A percentile compares a stretch with the other conserved stretches of the same genome.
Conservation (phyloP, 2,888 invertebrate genomes). For the Mythimna loreyi region DNA sequence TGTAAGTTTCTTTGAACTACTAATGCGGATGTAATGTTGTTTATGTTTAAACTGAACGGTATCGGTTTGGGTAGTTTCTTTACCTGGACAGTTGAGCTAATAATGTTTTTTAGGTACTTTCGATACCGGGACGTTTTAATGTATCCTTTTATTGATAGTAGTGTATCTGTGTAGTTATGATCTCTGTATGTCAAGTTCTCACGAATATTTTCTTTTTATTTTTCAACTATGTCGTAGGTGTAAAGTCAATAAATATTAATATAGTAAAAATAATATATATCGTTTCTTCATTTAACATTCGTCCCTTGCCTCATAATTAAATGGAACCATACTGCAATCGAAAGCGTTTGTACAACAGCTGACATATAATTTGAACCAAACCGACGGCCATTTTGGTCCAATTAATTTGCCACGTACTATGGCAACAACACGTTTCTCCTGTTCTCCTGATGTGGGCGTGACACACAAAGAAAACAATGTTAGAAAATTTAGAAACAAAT, state of each 20-base stretch:
- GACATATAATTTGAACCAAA: no score
- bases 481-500: slow-evolving; percentile 90
- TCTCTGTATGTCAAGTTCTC: not conserved
- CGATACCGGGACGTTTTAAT: no score
- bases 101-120: no score
- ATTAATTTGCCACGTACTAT: no score
- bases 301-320: no score
- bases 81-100: no score
- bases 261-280: slow-evolving; percentile 4
- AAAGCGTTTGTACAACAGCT: no score
- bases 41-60: no score
- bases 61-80: no score
- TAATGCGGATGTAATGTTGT: no score
- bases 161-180: slow-evolving; percentile 14
- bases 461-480: slow-evolving; percentile 71
- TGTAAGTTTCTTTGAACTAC: no score
- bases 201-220: not conserved
- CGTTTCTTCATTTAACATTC: slow-evolving; percentile 9
- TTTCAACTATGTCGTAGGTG: not conserved
- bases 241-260: slow-evolving; percentile 22
- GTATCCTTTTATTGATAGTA: not conserved
- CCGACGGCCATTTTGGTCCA: no score
- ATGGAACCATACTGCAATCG: not conserved
- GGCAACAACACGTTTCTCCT: not conserved
- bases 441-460: not conserved